Percentiles rank a stretch among this genome's conserved stretches.
Conservation (phyloP, 2,888 invertebrate genomes). For the Drosophila monieri region DNA sequence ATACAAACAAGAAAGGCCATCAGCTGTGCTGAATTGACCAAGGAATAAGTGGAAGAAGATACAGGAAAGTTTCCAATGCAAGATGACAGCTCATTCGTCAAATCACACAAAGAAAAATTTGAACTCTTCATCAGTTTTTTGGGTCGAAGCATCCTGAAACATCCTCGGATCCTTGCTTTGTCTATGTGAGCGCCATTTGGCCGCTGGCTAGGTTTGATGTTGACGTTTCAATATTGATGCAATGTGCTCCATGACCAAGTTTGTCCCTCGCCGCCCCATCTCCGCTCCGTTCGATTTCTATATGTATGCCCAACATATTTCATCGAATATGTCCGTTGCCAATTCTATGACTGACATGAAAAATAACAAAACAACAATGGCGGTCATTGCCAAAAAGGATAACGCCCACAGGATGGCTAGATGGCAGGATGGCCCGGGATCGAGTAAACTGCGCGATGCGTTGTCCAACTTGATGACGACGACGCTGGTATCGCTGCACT, state of each 20-base stretch:
- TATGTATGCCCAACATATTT: conserved; percentile 62
- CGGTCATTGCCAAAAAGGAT: conserved; percentile 72
- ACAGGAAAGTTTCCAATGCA: conserved; percentile 67
- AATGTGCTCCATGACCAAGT: conserved; percentile 62
- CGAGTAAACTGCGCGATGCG: conserved; percentile 57
- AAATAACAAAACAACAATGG: conserved; percentile 78
- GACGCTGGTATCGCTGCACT: conserved; percentile 49
- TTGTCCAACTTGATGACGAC: conserved; percentile 57
- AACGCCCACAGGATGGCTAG: conserved; percentile 28
- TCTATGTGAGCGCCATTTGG: conserved; percentile 68
- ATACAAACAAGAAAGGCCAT: conserved; percentile 64
- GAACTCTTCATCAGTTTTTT: conserved; percentile 81
- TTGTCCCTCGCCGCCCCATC: conserved; percentile 25
- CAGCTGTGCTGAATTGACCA: conserved; percentile 40
- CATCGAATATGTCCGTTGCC: conserved; percentile 75
- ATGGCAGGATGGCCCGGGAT: conserved; percentile 2
- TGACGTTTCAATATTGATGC: conserved; percentile 81
- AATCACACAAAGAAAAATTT: conserved; percentile 81
- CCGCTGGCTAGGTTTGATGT: conserved; percentile 76
- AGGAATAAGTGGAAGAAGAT: conserved; percentile 14
- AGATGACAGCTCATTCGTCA: conserved; percentile 81
- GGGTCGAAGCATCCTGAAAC: conserved; percentile 44
- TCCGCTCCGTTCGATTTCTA: conserved; percentile 7
- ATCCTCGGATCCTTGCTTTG: conserved; percentile 13
- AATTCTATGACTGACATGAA: conserved; percentile 78